Evolutionary conservation across 2,888 invertebrate species (phyloP).

Genomic region (Xiphydria camelus): DNA sequence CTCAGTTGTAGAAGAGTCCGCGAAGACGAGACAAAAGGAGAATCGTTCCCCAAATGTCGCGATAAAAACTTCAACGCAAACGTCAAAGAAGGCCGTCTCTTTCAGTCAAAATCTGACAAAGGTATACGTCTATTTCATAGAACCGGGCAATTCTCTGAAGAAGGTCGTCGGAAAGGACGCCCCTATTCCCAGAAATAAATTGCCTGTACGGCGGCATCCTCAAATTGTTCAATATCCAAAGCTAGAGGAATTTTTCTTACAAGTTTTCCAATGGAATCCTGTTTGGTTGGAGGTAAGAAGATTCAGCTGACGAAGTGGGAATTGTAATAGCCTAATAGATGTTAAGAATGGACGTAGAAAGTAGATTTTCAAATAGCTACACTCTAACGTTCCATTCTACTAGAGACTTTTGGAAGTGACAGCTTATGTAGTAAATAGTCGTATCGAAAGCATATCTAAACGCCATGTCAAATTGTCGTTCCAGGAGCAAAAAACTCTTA

Average conservation of each 20-base stretch:
- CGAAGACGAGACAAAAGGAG: conserved; percentile 10
- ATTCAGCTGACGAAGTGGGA: not conserved
- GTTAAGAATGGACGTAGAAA: too few species aligned
- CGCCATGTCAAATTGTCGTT: conserved; percentile 9
- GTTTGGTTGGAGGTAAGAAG: conserved; percentile 63
- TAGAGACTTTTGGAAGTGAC: too few species aligned
- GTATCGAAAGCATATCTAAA: not conserved
- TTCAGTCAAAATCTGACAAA: conserved; percentile 7
- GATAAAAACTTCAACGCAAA: conserved; percentile 42
- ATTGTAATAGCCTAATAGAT: not conserved
- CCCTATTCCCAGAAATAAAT: conserved; percentile 30
- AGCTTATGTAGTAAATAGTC: too few species aligned
- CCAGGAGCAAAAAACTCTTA: conserved; percentile 58
- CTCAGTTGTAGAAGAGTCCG: too few species aligned
- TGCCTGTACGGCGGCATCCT: not conserved
- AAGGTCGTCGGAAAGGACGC: conserved; percentile 43
- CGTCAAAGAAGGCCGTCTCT: conserved; percentile 21
- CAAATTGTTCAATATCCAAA: conserved; percentile 36
- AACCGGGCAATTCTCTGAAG: conserved; percentile 29
- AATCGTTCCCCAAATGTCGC: conserved; percentile 3
- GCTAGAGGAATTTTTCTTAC: conserved; percentile 59
- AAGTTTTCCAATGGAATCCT: conserved; percentile 69
- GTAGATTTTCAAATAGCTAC: too few species aligned
- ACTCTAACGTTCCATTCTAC: too few species aligned
- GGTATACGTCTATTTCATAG: conserved; percentile 30